Percentiles rank a stretch among this genome's conserved stretches.
Conservation (phyloP, 1,140 invertebrate genomes). For the Riptortus pedestris region DNA sequence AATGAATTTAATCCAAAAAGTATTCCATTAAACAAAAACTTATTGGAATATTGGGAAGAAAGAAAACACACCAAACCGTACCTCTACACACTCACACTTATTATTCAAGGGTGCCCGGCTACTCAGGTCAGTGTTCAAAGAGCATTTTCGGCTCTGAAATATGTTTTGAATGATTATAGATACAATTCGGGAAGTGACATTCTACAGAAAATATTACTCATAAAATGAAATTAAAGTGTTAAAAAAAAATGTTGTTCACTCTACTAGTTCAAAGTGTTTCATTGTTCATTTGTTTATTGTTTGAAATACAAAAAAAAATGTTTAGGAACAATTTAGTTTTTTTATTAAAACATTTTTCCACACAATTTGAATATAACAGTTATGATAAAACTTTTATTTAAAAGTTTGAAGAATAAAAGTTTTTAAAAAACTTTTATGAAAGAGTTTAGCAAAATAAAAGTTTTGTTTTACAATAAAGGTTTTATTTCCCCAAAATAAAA, state of each 20-base stretch:
- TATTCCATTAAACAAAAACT: background rate
- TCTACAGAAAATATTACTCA: background rate
- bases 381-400: background rate
- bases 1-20: background rate
- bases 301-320: background rate
- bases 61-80: background rate
- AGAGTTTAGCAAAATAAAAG: background rate
- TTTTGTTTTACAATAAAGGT: background rate
- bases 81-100: background rate
- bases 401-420: background rate
- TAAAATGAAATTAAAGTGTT: background rate
- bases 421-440: background rate
- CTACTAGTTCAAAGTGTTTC: background rate
- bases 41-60: background rate
- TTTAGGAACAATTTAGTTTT: background rate
- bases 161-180: background rate
- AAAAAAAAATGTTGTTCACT: background rate
- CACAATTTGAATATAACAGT: background rate
- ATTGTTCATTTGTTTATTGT: background rate
- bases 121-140: background rate
- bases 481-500: background rate
- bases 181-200: background rate
- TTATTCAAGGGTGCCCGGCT: background rate
- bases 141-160: background rate
- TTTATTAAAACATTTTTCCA: background rate